These are phyloP conservation scores for Mythimna impura DNA, from an alignment of 2,888 invertebrate species.

Conservation along the genomic window DNA sequence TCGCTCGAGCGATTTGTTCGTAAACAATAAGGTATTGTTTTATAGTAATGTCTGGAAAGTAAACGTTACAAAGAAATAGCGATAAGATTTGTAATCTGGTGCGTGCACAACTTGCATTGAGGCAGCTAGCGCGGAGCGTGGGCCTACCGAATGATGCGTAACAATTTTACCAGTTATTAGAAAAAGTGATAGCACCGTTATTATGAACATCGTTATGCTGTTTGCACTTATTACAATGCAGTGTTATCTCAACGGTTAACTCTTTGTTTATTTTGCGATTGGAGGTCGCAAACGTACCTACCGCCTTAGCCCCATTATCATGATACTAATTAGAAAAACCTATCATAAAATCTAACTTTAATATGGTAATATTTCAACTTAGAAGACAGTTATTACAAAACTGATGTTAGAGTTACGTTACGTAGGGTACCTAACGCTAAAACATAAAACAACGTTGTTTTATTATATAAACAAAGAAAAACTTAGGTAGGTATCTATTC, in stretches of 20 bases:
- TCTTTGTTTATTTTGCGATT: slow-evolving; percentile 34
- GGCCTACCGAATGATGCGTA: slow-evolving; percentile 58
- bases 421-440: neutral
- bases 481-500: neutral
- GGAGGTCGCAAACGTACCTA: slow-evolving; percentile 36
- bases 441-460: neutral
- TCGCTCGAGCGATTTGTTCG: slow-evolving; percentile 63
- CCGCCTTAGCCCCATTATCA: slow-evolving; percentile 2
- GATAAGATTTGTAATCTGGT: slow-evolving; percentile 80
- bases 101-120: slow-evolving; percentile 66
- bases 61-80: slow-evolving; percentile 73
- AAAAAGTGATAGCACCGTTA: slow-evolving; percentile 61
- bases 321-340: slow-evolving; percentile 6
- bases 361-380: slow-evolving; percentile 12
- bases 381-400: slow-evolving; percentile 10
- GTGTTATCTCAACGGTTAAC: slow-evolving; percentile 36
- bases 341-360: neutral
- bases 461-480: neutral
- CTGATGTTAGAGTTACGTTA: slow-evolving; percentile 6
- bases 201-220: slow-evolving; percentile 45
- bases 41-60: slow-evolving; percentile 74
- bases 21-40: slow-evolving; percentile 83
- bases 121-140: slow-evolving; percentile 54
- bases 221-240: slow-evolving; percentile 24
- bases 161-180: slow-evolving; percentile 60